These are phyloP conservation scores for Hipposideros armiger DNA, from an alignment of 2,113 vertebrate species.

Conservation along the genomic window DNA sequence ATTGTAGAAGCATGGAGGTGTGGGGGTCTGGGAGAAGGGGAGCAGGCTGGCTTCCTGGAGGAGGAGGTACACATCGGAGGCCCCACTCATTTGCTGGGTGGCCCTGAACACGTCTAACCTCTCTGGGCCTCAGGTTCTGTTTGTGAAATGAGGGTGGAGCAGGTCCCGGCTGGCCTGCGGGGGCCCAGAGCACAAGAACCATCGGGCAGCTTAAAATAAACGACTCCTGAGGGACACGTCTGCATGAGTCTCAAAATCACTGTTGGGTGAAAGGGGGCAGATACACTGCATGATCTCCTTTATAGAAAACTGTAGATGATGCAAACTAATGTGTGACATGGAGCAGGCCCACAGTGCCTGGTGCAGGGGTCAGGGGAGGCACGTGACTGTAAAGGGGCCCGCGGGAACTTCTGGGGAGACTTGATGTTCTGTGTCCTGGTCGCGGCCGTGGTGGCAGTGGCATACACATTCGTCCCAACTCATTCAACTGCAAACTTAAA, in stretches of 20 bases:
- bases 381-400: neutral
- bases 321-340: neutral
- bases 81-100: neutral
- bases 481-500: too few relatives aligned
- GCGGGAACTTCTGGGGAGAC: neutral
- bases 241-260: neutral
- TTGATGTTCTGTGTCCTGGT: too few relatives aligned
- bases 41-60: neutral
- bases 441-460: too few relatives aligned
- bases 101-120: neutral
- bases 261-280: too few relatives aligned
- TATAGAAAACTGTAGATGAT: neutral
- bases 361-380: neutral
- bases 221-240: neutral
- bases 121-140: neutral
- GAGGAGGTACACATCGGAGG: neutral
- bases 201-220: neutral
- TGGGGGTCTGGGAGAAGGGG: neutral
- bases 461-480: neutral
- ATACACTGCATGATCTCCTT: too few relatives aligned
- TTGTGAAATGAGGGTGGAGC: neutral
- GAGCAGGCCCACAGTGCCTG: too few relatives aligned
- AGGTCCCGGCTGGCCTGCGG: neutral
- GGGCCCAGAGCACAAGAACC: neutral
- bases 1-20: neutral